Base-by-base conservation (phyloP, 2,888 invertebrate species). In the Tuberolachnus salignus region DNA sequence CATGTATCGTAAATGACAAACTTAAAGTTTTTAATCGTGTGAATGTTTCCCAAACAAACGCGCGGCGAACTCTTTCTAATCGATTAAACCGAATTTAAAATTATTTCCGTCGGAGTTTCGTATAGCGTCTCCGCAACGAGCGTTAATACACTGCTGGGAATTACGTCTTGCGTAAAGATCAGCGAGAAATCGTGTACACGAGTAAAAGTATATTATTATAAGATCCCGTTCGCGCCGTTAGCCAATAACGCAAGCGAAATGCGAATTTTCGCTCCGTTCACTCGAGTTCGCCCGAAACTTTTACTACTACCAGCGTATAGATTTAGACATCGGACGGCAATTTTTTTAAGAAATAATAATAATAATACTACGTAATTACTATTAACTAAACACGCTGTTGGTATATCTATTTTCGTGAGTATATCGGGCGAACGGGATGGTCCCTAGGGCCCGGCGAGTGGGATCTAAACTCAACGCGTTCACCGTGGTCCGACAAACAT, bases 161-260 rank as follows among this genome's bases (percentile, higher is more conserved):
- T 71, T 57, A 46, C 23, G 57, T 46, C 44, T 46, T 57, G 57
- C 23, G 23, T 26, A 13, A 71, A 46, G 23, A 59, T 71, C 34
- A 46, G 46, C 26, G 14, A 44, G 23, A 57, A 44, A 21, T 71
- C 26, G 57, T 44, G 44, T 57, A 19, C 19, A 71, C 57, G 13
- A 57, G 57, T 57, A 57, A 46, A 71, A 16, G 46, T 57, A 57
- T 13, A 53, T 51, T 34, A 14, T 4, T 59, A 26, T 11, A 26
- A 16, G 55, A 55, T 70, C 21, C 44, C 57, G 57, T 71, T 11
- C 57, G 70, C 46, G 26, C 61, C 72, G 72, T 61, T 72, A 49
- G 72, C 61, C 49, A 59, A 46, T 71, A 71, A 71, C 55, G 44
- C 61, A 34, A 26, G n/a, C 61, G 19, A 61, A 71, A 34, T 72